Evolutionary conservation across 2,888 invertebrate genomes (phyloP).

Genomic region (Noctua fimbriata): DNA sequence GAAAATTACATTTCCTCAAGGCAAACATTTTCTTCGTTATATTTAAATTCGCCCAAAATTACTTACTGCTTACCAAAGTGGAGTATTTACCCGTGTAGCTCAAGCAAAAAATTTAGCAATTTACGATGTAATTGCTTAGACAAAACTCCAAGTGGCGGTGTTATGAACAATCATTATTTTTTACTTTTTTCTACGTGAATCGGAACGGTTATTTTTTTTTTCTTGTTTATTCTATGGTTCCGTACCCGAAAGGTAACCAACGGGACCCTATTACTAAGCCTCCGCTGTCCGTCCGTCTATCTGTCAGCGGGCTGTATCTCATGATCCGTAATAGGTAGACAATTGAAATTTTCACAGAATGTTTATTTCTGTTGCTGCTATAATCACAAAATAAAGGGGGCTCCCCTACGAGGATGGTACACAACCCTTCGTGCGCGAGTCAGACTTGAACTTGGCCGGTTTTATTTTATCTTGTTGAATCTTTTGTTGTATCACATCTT

Average conservation of each 20-base stretch:
- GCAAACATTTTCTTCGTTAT: slow-evolving; percentile 27
- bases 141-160: slow-evolving; percentile 41
- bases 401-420: too few relatives aligned
- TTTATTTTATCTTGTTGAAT: not conserved
- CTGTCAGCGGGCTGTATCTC: too few relatives aligned
- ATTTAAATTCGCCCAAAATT: slow-evolving; percentile 49
- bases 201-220: not conserved
- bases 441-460: too few relatives aligned
- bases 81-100: slow-evolving; percentile 49
- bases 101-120: slow-evolving; percentile 55
- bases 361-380: too few relatives aligned
- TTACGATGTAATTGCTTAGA: slow-evolving; percentile 54
- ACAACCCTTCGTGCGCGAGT: too few relatives aligned
- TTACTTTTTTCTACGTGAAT: slow-evolving; percentile 1
- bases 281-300: too few relatives aligned
- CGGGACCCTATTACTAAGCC: too few relatives aligned
- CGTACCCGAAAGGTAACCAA: too few relatives aligned
- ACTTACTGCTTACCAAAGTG: slow-evolving; percentile 27
- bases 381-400: too few relatives aligned
- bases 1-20: slow-evolving; percentile 19
- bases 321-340: too few relatives aligned
- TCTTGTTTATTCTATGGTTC: not conserved
- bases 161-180: slow-evolving; percentile 41
- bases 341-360: too few relatives aligned
- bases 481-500: not conserved